phyloP scores from a whole-genome alignment of 1,140 invertebrate species.

The Apis dorsata region DNA sequence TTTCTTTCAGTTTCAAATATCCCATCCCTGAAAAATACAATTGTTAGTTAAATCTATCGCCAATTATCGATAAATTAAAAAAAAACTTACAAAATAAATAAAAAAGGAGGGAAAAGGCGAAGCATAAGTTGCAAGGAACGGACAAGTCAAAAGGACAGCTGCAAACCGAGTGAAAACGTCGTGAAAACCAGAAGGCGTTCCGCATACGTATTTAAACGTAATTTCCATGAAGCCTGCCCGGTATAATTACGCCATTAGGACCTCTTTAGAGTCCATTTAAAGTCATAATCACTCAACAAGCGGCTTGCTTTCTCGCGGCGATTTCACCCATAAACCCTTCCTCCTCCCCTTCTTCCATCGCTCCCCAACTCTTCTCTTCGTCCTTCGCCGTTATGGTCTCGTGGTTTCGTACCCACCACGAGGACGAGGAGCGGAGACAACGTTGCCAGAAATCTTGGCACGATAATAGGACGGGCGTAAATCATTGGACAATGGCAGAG shows the following conservation, averaged over 20 bases:
- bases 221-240: constrained; percentile 60
- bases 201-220: constrained; percentile 57
- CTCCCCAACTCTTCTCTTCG: too few species aligned
- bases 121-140: neutral
- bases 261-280: constrained; percentile 63
- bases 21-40: too few species aligned
- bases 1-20: too few species aligned
- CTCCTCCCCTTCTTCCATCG: neutral
- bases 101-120: neutral
- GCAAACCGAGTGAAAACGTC: constrained; percentile 26
- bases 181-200: constrained; percentile 50
- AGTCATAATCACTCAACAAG: constrained; percentile 64
- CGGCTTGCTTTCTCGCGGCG: constrained; percentile 45
- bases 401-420: constrained; percentile 25
- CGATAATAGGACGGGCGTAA: constrained; percentile 66
- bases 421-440: constrained; percentile 37
- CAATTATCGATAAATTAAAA: neutral
- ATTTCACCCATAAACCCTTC: constrained; percentile 32
- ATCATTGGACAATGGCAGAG: constrained; percentile 67
- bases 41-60: neutral
- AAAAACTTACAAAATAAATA: too few species aligned
- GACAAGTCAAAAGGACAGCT: neutral
- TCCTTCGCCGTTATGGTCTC: neutral
- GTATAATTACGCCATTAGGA: constrained; percentile 64
- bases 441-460: constrained; percentile 62